Conservation (phyloP, 2,113 vertebrate species). For the Promerops cafer region DNA sequence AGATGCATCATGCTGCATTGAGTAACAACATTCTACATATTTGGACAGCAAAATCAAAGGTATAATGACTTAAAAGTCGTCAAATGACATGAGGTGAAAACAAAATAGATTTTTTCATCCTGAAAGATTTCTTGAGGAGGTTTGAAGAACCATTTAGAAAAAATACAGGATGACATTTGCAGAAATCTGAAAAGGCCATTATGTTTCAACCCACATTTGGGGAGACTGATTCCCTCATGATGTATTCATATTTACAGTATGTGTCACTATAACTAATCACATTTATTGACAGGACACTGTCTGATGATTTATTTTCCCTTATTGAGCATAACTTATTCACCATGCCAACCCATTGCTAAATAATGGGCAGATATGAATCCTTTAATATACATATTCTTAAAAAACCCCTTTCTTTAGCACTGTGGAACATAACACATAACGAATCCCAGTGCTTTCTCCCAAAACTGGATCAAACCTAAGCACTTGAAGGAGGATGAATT, state of each 20-base stretch:
- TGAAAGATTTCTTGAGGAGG: neutral
- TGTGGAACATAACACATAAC: neutral
- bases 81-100: neutral
- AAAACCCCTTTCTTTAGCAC: neutral
- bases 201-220: neutral
- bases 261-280: neutral
- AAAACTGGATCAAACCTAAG: neutral
- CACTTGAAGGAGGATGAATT: neutral
- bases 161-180: neutral
- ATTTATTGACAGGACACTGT: neutral
- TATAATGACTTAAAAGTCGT: neutral
- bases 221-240: neutral
- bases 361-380: neutral
- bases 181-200: neutral
- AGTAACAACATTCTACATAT: neutral
- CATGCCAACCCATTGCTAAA: neutral
- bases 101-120: neutral
- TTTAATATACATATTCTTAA: neutral
- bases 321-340: neutral
- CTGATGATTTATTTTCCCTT: neutral
- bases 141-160: neutral
- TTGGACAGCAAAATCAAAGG: neutral
- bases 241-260: neutral
- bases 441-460: neutral
- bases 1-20: neutral